phyloP scores from a whole-genome alignment of 1,140 invertebrate genomes.

The Chrysomallon squamiferum region DNA sequence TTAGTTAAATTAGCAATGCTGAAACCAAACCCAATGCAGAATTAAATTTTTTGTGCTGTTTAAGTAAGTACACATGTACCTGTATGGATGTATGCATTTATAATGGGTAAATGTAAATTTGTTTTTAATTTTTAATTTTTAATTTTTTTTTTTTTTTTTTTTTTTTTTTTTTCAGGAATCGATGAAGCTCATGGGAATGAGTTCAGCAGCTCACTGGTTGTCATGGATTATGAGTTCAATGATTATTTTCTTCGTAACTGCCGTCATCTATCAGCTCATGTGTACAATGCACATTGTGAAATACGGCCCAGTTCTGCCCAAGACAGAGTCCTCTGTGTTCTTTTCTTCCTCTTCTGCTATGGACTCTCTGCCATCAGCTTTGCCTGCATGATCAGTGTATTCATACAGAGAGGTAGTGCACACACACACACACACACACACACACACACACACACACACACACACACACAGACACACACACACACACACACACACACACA shows the following conservation, averaged over 20 bases:
- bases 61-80: no score
- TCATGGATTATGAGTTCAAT: conserved; percentile 82
- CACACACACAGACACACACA: no score
- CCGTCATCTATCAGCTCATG: conserved; percentile 63
- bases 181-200: conserved; percentile 88
- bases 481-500: no score
- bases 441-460: no score
- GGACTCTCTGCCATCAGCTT: conserved; percentile 65
- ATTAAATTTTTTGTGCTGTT: no score
- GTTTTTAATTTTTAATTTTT: no score
- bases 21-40: no score
- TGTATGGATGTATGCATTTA: no score
- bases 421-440: no score
- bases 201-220: conserved; percentile 79
- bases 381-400: conserved; percentile 64
- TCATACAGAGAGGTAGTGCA: conserved; percentile 70
- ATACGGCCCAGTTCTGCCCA: conserved; percentile 50
- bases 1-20: no score
- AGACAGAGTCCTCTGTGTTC: conserved; percentile 63
- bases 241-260: conserved; percentile 70
- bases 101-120: no score
- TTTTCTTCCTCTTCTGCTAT: conserved; percentile 66
- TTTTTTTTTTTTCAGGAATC: conserved; percentile 69
- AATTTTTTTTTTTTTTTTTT: no score
- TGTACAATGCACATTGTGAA: conserved; percentile 17